These are phyloP conservation scores for Silurus aristotelis DNA, from an alignment of 2,797 vertebrate species.

Conservation along the genomic window DNA sequence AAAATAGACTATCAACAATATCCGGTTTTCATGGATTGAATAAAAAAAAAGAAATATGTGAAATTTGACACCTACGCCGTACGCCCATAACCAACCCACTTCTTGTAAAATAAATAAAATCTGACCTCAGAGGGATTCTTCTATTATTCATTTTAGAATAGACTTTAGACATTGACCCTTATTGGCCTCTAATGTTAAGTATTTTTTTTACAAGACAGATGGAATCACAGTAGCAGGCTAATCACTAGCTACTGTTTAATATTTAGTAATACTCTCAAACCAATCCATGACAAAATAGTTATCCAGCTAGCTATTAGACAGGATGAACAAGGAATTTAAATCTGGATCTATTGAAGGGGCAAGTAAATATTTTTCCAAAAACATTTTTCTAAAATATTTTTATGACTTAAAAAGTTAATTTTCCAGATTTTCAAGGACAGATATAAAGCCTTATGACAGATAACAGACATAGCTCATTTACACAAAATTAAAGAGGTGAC, in stretches of 20 bases:
- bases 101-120: neutral
- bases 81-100: neutral
- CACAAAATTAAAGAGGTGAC: neutral
- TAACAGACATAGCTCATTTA: neutral
- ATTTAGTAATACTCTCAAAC: neutral
- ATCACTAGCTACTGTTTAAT: neutral
- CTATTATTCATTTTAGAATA: neutral
- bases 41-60: neutral
- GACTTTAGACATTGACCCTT: neutral
- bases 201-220: too few relatives aligned
- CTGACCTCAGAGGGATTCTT: neutral
- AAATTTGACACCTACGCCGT: neutral
- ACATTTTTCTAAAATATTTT: neutral
- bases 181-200: neutral
- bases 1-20: neutral
- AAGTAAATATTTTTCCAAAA: neutral
- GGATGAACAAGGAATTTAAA: neutral
- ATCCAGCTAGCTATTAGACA: neutral
- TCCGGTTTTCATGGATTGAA: neutral
- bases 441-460: neutral
- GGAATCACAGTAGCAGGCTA: neutral
- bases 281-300: neutral
- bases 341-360: neutral
- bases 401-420: neutral
- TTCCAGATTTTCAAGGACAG: neutral